Conservation (phyloP, 2,888 invertebrate genomes). For the Drosophila maculinotata region DNA sequence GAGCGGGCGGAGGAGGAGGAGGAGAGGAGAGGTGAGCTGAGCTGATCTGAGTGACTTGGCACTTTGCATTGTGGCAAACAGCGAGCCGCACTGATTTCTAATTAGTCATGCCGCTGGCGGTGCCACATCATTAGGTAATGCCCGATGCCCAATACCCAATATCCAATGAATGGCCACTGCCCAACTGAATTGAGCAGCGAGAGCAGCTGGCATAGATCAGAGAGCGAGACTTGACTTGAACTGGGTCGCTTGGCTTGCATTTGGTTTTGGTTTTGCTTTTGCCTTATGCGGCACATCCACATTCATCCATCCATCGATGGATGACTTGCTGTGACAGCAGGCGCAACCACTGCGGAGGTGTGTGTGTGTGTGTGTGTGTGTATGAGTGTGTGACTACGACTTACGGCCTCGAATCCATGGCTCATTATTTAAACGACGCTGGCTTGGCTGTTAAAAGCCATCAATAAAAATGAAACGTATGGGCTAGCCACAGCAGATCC, state of each 20-base stretch:
- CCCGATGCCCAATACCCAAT: constrained; percentile 53
- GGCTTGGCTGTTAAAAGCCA: constrained; percentile 79
- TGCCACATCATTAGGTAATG: constrained; percentile 69
- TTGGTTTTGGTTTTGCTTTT: background rate
- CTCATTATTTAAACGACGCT: constrained; percentile 80
- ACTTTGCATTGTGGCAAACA: constrained; percentile 57
- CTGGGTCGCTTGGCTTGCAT: constrained; percentile 37
- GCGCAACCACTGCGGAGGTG: constrained; percentile 67
- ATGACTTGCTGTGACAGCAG: constrained; percentile 64
- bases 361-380: constrained; percentile 27
- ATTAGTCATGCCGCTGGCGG: constrained; percentile 73
- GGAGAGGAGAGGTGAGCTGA: constrained; percentile 7
- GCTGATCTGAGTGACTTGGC: constrained; percentile 60
- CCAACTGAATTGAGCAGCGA: constrained; percentile 30
- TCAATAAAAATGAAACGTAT: constrained; percentile 68
- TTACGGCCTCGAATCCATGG: constrained; percentile 69
- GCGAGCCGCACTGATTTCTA: constrained; percentile 52
- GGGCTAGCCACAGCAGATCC: constrained; percentile 50
- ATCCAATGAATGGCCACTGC: constrained; percentile 42
- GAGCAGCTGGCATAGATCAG: constrained; percentile 57
- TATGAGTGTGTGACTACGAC: constrained; percentile 31
- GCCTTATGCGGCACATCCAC: constrained; percentile 13
- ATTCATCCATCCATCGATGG: constrained; percentile 50
- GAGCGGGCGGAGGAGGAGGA: background rate
- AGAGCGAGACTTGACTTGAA: constrained; percentile 22